Base-by-base conservation (phyloP, 2,797 vertebrate genomes). In the Acipenser transmontanus region DNA sequence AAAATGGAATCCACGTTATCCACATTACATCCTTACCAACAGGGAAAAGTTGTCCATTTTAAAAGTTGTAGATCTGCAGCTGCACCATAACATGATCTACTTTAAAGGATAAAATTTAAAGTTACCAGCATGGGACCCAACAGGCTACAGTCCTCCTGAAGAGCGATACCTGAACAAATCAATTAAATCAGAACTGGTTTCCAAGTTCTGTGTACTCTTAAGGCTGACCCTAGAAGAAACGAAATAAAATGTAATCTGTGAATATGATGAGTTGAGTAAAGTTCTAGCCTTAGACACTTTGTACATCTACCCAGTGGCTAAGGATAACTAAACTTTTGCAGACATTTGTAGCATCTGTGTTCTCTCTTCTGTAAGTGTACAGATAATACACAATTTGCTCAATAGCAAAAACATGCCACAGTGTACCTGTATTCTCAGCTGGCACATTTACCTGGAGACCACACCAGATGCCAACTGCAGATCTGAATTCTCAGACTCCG, bases 371-470 rank as follows among this genome's bases (percentile, higher is more conserved):
- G 8, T 7, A 11, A n/a, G 14, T 11, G 14, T 57, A 13, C 54
- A 57, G 54, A 57, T n/a, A 57, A 57, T 14, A 52, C 51, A 52
- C 8, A 8, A 8, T 8, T 12, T 52, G 12, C 54, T 57, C 34
- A 34, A 34, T 1, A 34, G 54, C 54, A 57, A 57, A 52, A 52
- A 57, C 54, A 57, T 57, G 54, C 54, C 54, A 57, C 50, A 8
- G 12, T 57, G 54, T 57, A 57, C 54, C 54, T 57, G 54, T 57
- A 57, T n/a, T 13, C 12, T 57, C 9, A 57, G 54, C 9, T 57
- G 54, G 14, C 54, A 57, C 54, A 57, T 57, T 57, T 57, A 57
- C 54, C 54, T 57, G 54, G 54, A 57, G 54, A 57, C 54, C 54
- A 11, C 54, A 57, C 54, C 9, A 57, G 54, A n/a, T 57, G 54